These are phyloP conservation scores for Scaptomyza hsui DNA, from an alignment of 1,140 invertebrate genomes.

Conservation along the genomic window DNA sequence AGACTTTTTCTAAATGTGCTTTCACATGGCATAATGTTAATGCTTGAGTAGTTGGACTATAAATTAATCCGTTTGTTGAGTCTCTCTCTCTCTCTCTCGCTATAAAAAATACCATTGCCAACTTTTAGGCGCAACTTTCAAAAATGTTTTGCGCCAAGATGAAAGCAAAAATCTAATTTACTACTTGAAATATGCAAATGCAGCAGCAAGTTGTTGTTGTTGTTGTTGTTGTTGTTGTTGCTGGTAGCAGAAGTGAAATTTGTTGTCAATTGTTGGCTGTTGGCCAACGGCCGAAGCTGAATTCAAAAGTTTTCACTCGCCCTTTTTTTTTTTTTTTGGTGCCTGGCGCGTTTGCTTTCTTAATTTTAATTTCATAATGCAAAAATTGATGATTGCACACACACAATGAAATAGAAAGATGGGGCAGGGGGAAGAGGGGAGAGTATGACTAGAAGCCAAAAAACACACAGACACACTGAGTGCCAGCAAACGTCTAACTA, in stretches of 20 bases:
- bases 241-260: slow-evolving; percentile 21
- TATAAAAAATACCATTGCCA: slow-evolving; percentile 25
- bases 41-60: neutral
- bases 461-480: neutral
- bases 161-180: slow-evolving; percentile 54
- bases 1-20: neutral
- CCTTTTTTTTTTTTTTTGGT: slow-evolving; percentile 13
- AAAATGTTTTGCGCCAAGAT: slow-evolving; percentile 10
- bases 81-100: neutral
- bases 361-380: slow-evolving; percentile 56
- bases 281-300: slow-evolving; percentile 14
- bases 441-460: neutral
- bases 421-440: neutral
- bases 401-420: neutral
- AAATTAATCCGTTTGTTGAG: neutral
- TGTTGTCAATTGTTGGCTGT: slow-evolving; percentile 47
- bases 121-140: slow-evolving; percentile 32
- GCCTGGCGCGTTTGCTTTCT: slow-evolving; percentile 22
- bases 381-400: slow-evolving; percentile 46
- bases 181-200: slow-evolving; percentile 49
- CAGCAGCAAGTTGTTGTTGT: slow-evolving; percentile 18
- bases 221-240: slow-evolving; percentile 6
- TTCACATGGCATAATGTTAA: neutral
- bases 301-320: slow-evolving; percentile 33
- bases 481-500: slow-evolving; percentile 12